Percentiles rank a stretch among this genome's conserved stretches.
These are phyloP conservation scores for Takifugu ocellatus DNA, from an alignment of 2,797 vertebrate genomes.

Conservation along the genomic window DNA sequence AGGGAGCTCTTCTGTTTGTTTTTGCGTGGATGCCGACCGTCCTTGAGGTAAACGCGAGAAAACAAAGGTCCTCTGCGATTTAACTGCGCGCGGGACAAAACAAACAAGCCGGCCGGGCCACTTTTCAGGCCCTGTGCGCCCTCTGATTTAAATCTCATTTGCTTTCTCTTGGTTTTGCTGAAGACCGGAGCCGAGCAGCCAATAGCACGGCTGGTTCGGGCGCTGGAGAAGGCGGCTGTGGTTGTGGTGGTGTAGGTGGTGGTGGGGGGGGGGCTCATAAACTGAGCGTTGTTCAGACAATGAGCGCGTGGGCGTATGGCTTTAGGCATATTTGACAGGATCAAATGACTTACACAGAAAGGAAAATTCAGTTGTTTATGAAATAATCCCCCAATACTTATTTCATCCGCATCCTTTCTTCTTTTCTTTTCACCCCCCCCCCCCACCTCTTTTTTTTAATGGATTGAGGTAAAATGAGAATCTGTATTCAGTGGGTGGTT, in stretches of 20 bases:
- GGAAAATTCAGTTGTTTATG: slow-evolving; percentile 75
- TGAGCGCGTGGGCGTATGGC: slow-evolving; percentile 73
- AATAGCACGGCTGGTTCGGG: slow-evolving; percentile 44
- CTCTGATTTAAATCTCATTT: slow-evolving; percentile 61
- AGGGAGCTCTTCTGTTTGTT: slow-evolving; percentile 23
- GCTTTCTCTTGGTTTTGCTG: slow-evolving; percentile 24
- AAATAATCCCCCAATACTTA: slow-evolving; percentile 77
- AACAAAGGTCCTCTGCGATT: slow-evolving; percentile 38
- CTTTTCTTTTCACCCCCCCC: slow-evolving; percentile 40
- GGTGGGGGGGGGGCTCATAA: slow-evolving; percentile 54
- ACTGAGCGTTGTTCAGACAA: slow-evolving; percentile 69
- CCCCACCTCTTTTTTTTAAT: slow-evolving; percentile 42
- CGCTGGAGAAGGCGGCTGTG: slow-evolving; percentile 13
- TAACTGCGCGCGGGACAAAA: slow-evolving; percentile 47
- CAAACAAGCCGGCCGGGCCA: slow-evolving; percentile 33
- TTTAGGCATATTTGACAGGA: slow-evolving; percentile 76
- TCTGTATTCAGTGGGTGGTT: slow-evolving; percentile 68
- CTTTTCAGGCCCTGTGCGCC: slow-evolving; percentile 33
- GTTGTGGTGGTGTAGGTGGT: slow-evolving; percentile 12
- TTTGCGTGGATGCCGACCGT: slow-evolving; percentile 25
- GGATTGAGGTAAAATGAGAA: slow-evolving; percentile 59
- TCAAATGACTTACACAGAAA: slow-evolving; percentile 75
- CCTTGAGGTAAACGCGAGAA: slow-evolving; percentile 42
- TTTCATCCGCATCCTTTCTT: slow-evolving; percentile 65
- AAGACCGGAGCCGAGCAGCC: slow-evolving; percentile 36